These are phyloP conservation scores for Pogonomyrmex californicus DNA, from an alignment of 1,140 invertebrate genomes.

Conservation along the genomic window DNA sequence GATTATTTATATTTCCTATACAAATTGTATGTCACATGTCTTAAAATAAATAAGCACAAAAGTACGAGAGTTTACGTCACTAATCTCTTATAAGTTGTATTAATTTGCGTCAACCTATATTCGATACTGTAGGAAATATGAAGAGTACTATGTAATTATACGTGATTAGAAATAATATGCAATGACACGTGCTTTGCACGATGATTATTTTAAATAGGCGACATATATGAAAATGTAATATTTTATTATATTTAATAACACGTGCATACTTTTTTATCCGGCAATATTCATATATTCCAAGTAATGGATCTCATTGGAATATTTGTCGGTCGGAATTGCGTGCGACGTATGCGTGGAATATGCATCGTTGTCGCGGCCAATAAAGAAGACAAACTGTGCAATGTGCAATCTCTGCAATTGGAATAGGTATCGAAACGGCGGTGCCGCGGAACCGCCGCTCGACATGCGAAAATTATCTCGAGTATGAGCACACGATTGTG, in stretches of 20 bases:
- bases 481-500: conserved; percentile 77
- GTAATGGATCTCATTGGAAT: conserved; percentile 32
- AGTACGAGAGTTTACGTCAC: neutral
- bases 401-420: conserved; percentile 74
- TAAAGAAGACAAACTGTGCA: conserved; percentile 79
- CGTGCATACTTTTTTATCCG: neutral
- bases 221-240: neutral
- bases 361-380: conserved; percentile 68
- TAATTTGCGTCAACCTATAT: neutral
- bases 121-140: neutral
- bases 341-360: conserved; percentile 15
- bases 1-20: neutral
- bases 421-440: conserved; percentile 79
- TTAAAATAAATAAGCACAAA: conserved; percentile 8
- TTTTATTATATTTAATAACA: neutral
- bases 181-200: neutral
- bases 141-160: neutral
- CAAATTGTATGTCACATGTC: neutral
- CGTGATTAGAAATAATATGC: too few species aligned
- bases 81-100: neutral
- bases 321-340: conserved; percentile 40
- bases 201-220: neutral
- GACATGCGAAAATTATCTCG: conserved; percentile 82
- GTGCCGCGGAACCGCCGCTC: conserved; percentile 69
- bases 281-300: neutral